Evolutionary conservation across 1,140 invertebrate species (phyloP), one percentile per base, ranked within the genome.

Genomic region (Pogonognathellus flavescens): DNA sequence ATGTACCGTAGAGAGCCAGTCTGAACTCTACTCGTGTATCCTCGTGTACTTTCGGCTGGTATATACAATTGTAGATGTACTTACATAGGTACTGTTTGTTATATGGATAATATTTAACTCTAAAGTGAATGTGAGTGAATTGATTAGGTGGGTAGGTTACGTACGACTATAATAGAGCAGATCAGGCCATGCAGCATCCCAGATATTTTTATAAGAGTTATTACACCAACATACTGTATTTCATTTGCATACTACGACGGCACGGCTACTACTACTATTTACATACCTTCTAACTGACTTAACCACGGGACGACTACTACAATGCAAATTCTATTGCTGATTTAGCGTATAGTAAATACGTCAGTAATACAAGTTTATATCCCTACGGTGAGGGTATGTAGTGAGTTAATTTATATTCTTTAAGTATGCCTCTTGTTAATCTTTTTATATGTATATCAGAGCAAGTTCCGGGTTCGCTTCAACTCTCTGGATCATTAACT

Each of bases 391-490:
- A 16, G 11, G 16, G 53, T 55, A 66, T 66, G 62, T 66, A 25
- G 62, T 9, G 22, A 66, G 20, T 25, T 25, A 20, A 25, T 11
- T 11, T 55, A 55, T 66, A 66, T 41, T 41, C 31, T 41, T 6
- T 41, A 41, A 1, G 31, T 41, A 41, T 41, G 31, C 31, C 31
- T 41, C 31, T 76, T 6, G 70, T 31, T 16, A 66, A 13, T 66
- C 31, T 41, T 20, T 20, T 66, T 66, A 66, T 66, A 66, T 66
- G 18, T 66, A 76, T 76, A 76, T 76, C 70, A 76, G 31, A 76
- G 25, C 70, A 76, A 76, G 70, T 76, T 76, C 70, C 70, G 70
- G 70, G 70, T 76, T 76, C 70, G 70, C 70, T 76, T 66, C 62
- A 25, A 66, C 62, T 66, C 62, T 66, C 62, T 66, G 62, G 62